Evolutionary conservation across 2,888 invertebrate species (phyloP).

Genomic region (Watsonalla cultraria): DNA sequence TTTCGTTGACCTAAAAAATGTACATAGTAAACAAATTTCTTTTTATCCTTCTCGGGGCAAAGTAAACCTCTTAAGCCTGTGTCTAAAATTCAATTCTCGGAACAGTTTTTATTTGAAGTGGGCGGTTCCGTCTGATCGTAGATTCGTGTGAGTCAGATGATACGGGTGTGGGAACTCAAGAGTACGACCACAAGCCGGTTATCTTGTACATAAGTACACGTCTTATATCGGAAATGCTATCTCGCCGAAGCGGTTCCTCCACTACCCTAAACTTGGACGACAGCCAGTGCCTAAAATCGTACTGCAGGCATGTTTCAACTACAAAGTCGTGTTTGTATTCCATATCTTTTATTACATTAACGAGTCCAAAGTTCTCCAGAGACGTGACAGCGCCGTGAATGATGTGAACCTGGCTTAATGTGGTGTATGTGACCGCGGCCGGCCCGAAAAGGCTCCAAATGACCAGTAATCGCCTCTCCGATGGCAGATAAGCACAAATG

Average conservation of each 20-base stretch:
- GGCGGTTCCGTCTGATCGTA: slow-evolving; percentile 56
- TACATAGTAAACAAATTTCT: slow-evolving; percentile 33
- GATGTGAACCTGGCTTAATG: slow-evolving; percentile 43
- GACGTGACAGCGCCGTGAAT: slow-evolving; percentile 45
- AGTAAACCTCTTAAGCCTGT: slow-evolving; percentile 34
- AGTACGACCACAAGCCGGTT: slow-evolving; percentile 42
- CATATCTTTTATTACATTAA: slow-evolving; percentile 49
- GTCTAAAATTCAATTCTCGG: slow-evolving; percentile 39
- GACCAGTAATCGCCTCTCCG: slow-evolving; percentile 60
- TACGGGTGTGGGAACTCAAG: slow-evolving; percentile 62
- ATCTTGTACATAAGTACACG: slow-evolving; percentile 48
- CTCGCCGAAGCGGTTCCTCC: slow-evolving; percentile 35
- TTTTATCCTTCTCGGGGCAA: slow-evolving; percentile 36
- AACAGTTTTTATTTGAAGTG: slow-evolving; percentile 59
- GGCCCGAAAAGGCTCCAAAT: slow-evolving; percentile 49
- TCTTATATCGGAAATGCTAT: slow-evolving; percentile 52
- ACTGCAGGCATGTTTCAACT: slow-evolving; percentile 55
- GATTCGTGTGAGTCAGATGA: slow-evolving; percentile 62
- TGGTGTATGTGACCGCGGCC: slow-evolving; percentile 46
- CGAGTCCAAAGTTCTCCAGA: slow-evolving; percentile 34
- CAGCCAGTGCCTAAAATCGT: slow-evolving; percentile 63
- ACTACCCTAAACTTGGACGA: slow-evolving; percentile 55
- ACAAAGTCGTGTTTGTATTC: slow-evolving; percentile 43
- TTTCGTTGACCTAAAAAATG: slow-evolving; percentile 39
- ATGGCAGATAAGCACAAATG: slow-evolving; percentile 73